A percentile compares a stretch with the other conserved stretches of the same genome.
These are phyloP conservation scores for Leucophenga varia DNA, from an alignment of 1,140 invertebrate species.

Conservation along the genomic window DNA sequence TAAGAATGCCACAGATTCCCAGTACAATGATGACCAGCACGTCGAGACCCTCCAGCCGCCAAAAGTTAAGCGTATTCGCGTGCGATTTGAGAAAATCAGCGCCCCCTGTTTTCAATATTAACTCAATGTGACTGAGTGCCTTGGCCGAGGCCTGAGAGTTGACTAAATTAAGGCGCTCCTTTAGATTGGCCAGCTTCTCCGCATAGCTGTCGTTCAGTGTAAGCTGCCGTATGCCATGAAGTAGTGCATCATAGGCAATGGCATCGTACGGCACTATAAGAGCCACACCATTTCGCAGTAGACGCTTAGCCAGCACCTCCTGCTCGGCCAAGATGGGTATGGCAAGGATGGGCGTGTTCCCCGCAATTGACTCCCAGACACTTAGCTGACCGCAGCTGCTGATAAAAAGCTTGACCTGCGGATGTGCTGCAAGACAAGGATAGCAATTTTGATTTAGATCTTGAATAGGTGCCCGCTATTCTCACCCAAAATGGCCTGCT, in stretches of 20 bases:
- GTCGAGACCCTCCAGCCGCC: conserved; percentile 56
- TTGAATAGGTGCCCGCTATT: too few species aligned
- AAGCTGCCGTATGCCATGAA: conserved; percentile 35
- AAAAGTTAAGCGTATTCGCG: conserved; percentile 54
- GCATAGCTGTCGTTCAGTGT: conserved; percentile 35
- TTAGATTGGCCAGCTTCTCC: conserved; percentile 47
- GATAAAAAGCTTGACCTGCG: conserved; percentile 64
- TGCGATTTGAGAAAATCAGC: conserved; percentile 55
- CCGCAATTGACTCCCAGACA: conserved; percentile 61
- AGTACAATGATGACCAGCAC: conserved; percentile 45
- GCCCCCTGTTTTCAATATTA: conserved; percentile 59
- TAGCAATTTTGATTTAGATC: background rate
- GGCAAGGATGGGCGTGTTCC: conserved; percentile 63
- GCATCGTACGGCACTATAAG: conserved; percentile 31
- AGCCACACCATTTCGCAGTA: conserved; percentile 41
- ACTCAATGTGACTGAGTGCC: conserved; percentile 62
- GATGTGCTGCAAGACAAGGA: conserved; percentile 56
- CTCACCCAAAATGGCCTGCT: conserved; percentile 64
- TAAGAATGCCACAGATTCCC: conserved; percentile 37
- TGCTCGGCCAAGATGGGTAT: conserved; percentile 67
- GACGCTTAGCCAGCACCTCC: conserved; percentile 57
- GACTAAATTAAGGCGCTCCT: conserved; percentile 39
- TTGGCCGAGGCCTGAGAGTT: conserved; percentile 35
- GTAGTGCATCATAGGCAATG: conserved; percentile 36
- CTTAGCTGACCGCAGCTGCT: conserved; percentile 68